These are phyloP conservation scores for Oreamnos americanus DNA, from an alignment of 2,113 vertebrate species.

Conservation along the genomic window DNA sequence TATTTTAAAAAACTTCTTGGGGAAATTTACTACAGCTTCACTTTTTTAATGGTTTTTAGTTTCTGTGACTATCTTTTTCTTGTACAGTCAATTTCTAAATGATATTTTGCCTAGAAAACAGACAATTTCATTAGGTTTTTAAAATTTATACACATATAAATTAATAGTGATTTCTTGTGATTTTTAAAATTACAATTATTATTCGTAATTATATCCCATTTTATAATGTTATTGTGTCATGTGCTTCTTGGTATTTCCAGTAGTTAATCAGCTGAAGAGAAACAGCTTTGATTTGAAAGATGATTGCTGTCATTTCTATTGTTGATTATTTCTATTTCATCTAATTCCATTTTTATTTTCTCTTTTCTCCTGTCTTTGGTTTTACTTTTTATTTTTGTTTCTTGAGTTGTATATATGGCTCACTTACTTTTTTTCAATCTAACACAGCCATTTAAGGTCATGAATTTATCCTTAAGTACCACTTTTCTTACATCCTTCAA, in stretches of 20 bases:
- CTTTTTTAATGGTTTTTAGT: background rate
- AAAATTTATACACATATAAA: background rate
- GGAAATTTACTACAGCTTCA: background rate
- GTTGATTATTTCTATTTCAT: background rate
- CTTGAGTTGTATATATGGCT: background rate
- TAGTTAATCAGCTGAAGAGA: background rate
- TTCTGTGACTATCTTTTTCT: background rate
- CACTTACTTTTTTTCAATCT: constrained; percentile 21
- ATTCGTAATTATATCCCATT: background rate
- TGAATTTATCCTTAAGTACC: background rate
- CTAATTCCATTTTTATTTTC: background rate
- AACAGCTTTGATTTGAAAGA: background rate
- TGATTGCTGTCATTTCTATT: background rate
- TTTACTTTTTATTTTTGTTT: background rate
- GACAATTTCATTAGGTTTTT: background rate
- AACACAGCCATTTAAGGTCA: background rate
- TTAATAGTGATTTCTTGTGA: background rate
- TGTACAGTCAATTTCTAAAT: background rate
- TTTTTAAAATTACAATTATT: background rate
- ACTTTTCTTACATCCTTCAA: background rate
- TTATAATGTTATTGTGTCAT: background rate
- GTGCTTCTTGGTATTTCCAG: constrained; percentile 18
- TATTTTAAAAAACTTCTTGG: background rate
- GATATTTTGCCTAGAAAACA: background rate
- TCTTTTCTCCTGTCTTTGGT: background rate